phyloP scores from a whole-genome alignment of 1,140 invertebrate genomes.

The Pachypeltis micranthus region DNA sequence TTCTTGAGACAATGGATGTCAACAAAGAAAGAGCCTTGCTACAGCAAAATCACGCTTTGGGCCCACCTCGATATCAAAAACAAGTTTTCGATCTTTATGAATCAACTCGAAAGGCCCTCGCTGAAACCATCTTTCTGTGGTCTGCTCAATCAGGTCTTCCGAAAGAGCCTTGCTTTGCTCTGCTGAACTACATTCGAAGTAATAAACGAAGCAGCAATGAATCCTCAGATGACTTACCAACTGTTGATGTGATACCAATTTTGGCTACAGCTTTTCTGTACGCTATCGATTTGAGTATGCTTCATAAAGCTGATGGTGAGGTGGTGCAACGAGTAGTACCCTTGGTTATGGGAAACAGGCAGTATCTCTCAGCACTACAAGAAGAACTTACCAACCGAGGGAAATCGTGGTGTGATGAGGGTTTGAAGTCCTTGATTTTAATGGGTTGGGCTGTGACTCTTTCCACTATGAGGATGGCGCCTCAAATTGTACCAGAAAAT shows the following conservation, averaged over 20 bases:
- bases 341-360: slow-evolving; percentile 50
- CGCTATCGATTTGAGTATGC: slow-evolving; percentile 68
- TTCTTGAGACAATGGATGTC: slow-evolving; percentile 39
- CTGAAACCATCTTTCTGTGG: slow-evolving; percentile 76
- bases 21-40: slow-evolving; percentile 58
- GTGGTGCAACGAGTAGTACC: slow-evolving; percentile 59
- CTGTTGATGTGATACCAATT: slow-evolving; percentile 65
- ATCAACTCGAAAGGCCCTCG: slow-evolving; percentile 62
- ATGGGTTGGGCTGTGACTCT: slow-evolving; percentile 70
- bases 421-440: slow-evolving; percentile 58
- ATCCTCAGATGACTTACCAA: slow-evolving; percentile 34
- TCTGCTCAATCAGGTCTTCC: slow-evolving; percentile 70
- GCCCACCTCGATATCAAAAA: slow-evolving; percentile 69
- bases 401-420: slow-evolving; percentile 47
- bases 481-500: slow-evolving; percentile 30
- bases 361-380: slow-evolving; percentile 44
- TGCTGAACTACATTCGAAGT: not conserved
- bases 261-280: slow-evolving; percentile 74
- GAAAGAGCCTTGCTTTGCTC: slow-evolving; percentile 35
- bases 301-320: slow-evolving; percentile 50
- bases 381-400: slow-evolving; percentile 37
- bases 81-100: slow-evolving; percentile 68
- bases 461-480: slow-evolving; percentile 56
- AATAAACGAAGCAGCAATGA: not conserved
- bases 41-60: slow-evolving; percentile 76